phyloP scores from a whole-genome alignment of 2,113 vertebrate genomes.

The Alosa alosa region DNA sequence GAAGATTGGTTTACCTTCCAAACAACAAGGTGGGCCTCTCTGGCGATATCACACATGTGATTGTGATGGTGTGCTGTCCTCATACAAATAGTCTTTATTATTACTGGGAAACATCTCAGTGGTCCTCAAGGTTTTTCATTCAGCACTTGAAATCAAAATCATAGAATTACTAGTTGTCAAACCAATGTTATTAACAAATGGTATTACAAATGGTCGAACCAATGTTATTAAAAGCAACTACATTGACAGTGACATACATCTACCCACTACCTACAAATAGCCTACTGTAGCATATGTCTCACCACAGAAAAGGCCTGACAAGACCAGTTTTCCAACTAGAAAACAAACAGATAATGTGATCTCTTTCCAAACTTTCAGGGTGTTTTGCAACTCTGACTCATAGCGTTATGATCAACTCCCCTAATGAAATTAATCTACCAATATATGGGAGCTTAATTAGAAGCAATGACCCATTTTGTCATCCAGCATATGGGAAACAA shows the following conservation, averaged over 20 bases:
- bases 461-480: slow-evolving; percentile 11
- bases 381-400: background rate
- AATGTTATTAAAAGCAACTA: no score
- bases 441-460: background rate
- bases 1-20: background rate
- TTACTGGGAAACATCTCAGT: no score
- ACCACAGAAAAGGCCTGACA: background rate
- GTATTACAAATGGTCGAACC: no score
- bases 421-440: slow-evolving; percentile 11
- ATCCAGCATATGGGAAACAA: slow-evolving; percentile 14
- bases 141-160: background rate
- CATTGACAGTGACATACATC: background rate
- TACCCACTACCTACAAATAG: background rate
- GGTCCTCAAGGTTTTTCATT: no score
- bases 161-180: no score
- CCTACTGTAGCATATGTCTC: no score
- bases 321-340: background rate
- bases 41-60: background rate
- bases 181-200: no score
- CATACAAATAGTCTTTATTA: background rate
- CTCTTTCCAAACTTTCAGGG: background rate
- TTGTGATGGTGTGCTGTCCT: background rate
- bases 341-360: background rate
- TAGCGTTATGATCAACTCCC: background rate
- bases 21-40: background rate